Conservation (phyloP, 2,113 vertebrate species). For the Haliaeetus leucogaster region DNA sequence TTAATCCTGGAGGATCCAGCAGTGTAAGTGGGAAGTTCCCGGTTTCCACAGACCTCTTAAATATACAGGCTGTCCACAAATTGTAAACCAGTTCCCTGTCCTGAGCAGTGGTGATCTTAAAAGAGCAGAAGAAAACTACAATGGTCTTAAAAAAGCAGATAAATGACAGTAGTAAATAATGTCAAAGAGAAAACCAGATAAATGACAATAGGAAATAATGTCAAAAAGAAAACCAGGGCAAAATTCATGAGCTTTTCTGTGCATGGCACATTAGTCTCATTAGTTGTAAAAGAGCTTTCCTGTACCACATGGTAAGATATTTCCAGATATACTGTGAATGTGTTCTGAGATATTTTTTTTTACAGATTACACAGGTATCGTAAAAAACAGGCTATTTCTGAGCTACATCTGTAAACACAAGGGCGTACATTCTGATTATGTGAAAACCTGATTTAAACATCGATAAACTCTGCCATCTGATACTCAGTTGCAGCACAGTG, state of each 20-base stretch:
- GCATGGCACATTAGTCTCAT: fast-evolving
- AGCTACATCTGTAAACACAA: neutral
- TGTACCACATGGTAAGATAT: neutral
- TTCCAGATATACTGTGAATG: neutral
- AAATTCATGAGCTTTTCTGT: neutral
- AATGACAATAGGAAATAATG: neutral
- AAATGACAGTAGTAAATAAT: neutral
- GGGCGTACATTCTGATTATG: neutral
- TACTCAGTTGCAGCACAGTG: neutral
- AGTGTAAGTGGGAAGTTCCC: neutral
- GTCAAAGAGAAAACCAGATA: neutral
- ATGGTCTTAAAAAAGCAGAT: neutral
- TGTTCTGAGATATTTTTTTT: neutral
- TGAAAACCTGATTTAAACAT: neutral
- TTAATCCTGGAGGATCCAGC: neutral
- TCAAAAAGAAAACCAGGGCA: neutral
- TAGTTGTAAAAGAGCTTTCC: neutral
- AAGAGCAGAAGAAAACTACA: neutral
- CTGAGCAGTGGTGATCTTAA: neutral
- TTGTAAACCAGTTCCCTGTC: neutral
- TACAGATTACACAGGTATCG: neutral
- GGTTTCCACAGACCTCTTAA: neutral
- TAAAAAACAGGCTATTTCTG: neutral
- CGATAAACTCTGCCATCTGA: neutral
- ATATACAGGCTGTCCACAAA: fast-evolving